Conservation (phyloP, 2,113 vertebrate species). For the Macrotus californicus region DNA sequence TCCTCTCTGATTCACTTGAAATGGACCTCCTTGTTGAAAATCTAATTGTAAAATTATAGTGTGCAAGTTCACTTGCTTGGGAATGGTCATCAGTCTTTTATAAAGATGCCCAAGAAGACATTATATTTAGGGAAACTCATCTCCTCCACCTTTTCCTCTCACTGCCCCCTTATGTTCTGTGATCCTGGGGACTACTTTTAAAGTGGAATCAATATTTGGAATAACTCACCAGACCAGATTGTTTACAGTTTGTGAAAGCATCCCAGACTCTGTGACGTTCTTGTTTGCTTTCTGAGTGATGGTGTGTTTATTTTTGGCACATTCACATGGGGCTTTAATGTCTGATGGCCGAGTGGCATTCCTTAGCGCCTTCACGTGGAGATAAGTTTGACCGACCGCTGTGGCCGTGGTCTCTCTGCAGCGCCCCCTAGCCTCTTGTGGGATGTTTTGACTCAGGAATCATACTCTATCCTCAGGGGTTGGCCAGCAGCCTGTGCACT, state of each 20-base stretch:
- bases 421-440: background rate
- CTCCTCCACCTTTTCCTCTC: background rate
- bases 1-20: background rate
- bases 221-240: background rate
- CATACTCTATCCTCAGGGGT: background rate
- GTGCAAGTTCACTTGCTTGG: background rate
- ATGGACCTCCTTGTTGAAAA: background rate
- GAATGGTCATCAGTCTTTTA: background rate
- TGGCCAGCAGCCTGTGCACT: background rate
- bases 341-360: background rate
- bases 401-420: background rate
- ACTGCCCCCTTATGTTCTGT: fast-evolving
- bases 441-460: background rate
- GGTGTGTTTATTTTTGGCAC: background rate
- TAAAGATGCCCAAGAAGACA: background rate
- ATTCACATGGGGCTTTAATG: background rate
- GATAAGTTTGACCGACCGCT: background rate
- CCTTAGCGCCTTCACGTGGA: background rate
- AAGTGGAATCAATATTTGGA: background rate
- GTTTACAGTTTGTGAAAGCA: background rate
- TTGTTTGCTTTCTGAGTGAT: background rate
- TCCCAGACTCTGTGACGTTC: background rate
- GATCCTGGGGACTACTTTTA: background rate
- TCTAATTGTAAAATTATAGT: background rate
- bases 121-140: background rate